Base-by-base conservation (phyloP, 2,797 vertebrate species). In the Protonibea diacanthus region DNA sequence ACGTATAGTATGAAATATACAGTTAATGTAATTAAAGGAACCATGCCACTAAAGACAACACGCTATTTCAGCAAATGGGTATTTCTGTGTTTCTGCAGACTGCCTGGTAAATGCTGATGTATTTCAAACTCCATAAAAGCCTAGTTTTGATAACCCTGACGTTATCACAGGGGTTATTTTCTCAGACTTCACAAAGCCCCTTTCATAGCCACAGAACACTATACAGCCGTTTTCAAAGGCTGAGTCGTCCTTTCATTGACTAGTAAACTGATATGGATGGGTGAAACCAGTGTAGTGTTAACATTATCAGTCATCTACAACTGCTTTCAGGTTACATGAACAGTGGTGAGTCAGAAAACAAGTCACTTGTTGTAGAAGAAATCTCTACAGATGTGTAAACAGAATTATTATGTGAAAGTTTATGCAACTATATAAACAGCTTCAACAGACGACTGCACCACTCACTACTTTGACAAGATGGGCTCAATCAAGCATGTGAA, bases 351-450 rank as follows among this genome's bases (percentile, higher is more conserved):
- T 59, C 13, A 45, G 12, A 59, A 25, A 33, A 23, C 3, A 25
- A 38, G 15, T 58, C 0, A 15, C 42, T 49, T 58, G 29, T 17
- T 10, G 14, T 33, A 3, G 21, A 9, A 56, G 13, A 69, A 48
- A 33, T 27, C n/a, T 48, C 6, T 29, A 21, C 9, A 52, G 42
- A 56, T 21, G 27, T 48, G 29, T 27, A n/a, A 66, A 60, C 12
- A 60, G 63, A 40, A 73, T 44, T 21, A 27, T 49, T 33, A 40
- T 55, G 23, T 48, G 15, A 55, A 67, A 53, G 15, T 48, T 57
- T 10, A 12, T 51, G 44, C 14, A 58, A 52, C 11, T 11, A 48
- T 17, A 13, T 62, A n/a, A 77, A 49, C 59, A 29, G 18, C 58
- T 42, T 56, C 25, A 23, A 20, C 52, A 38, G 10, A 40, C 9